Evolutionary conservation across 2,888 invertebrate genomes (phyloP).

Genomic region (Agrochola circellaris): DNA sequence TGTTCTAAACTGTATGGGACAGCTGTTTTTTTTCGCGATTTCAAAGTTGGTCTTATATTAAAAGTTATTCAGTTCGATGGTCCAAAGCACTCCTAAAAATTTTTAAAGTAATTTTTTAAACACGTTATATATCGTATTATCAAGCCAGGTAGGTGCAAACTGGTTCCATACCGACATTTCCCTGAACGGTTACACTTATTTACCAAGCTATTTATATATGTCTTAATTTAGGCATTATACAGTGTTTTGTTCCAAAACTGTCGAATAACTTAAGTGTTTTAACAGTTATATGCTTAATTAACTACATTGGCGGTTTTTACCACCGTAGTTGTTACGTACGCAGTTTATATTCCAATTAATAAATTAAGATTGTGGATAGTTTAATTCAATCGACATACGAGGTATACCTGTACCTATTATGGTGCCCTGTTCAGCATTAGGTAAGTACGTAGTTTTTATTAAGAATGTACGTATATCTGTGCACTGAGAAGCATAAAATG

Average conservation of each 20-base stretch:
- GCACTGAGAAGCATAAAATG: background rate
- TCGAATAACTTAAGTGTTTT: slow-evolving; percentile 25
- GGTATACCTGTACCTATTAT: background rate
- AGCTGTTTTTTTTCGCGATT: too few relatives aligned
- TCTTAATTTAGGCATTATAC: slow-evolving; percentile 46
- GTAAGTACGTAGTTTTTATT: background rate
- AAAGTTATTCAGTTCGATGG: too few relatives aligned
- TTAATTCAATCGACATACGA: background rate
- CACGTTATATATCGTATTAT: background rate
- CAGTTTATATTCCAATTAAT: slow-evolving; percentile 5
- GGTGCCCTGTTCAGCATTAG: too few relatives aligned
- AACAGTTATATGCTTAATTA: slow-evolving; percentile 5
- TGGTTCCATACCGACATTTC: slow-evolving; percentile 21
- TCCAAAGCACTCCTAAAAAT: too few relatives aligned
- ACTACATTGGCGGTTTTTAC: slow-evolving; percentile 3
- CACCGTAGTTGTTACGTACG: background rate
- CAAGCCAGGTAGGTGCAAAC: background rate
- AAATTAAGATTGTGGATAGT: background rate
- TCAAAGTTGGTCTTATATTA: too few relatives aligned
- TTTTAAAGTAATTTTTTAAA: too few relatives aligned
- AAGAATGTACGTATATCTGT: background rate
- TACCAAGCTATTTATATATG: slow-evolving; percentile 48
- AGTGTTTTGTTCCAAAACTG: slow-evolving; percentile 20
- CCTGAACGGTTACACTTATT: slow-evolving; percentile 36
- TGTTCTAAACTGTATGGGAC: too few relatives aligned